Conservation (phyloP, 2,888 invertebrate species). For the Parnassius orleans region DNA sequence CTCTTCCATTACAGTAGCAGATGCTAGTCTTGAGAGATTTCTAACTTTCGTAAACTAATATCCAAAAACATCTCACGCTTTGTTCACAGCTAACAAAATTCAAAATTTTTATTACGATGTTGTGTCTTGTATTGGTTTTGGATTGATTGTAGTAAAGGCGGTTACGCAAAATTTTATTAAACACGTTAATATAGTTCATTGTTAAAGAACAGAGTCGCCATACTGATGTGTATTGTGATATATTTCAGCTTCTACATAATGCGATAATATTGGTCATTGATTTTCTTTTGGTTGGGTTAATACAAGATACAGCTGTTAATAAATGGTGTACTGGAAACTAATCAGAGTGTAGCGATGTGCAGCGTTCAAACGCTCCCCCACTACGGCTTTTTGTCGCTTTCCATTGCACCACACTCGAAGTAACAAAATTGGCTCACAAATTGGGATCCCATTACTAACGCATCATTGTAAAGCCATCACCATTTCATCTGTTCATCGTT, state of each 20-base stretch:
- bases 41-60: slow-evolving; percentile 51
- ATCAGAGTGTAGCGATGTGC: slow-evolving; percentile 64
- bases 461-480: slow-evolving; percentile 76
- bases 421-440: slow-evolving; percentile 78
- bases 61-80: slow-evolving; percentile 74
- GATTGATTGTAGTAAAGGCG: slow-evolving; percentile 51
- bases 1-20: slow-evolving; percentile 23
- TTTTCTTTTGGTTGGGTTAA: slow-evolving; percentile 81
- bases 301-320: slow-evolving; percentile 80
- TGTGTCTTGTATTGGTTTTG: slow-evolving; percentile 82
- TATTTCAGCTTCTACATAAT: slow-evolving; percentile 80
- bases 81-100: slow-evolving; percentile 79
- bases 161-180: slow-evolving; percentile 45
- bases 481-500: slow-evolving; percentile 72
- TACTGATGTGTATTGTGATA: slow-evolving; percentile 74
- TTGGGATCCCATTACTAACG: slow-evolving; percentile 80
- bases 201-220: slow-evolving; percentile 36
- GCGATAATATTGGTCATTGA: slow-evolving; percentile 77
- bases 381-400: slow-evolving; percentile 77
- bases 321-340: slow-evolving; percentile 79
- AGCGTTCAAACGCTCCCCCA: slow-evolving; percentile 59
- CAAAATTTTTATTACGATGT: slow-evolving; percentile 69
- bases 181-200: slow-evolving; percentile 16
- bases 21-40: slow-evolving; percentile 14
- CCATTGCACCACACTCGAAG: slow-evolving; percentile 77